These are phyloP conservation scores for Ammodytes dubius DNA, from an alignment of 2,113 vertebrate species.

Conservation along the genomic window DNA sequence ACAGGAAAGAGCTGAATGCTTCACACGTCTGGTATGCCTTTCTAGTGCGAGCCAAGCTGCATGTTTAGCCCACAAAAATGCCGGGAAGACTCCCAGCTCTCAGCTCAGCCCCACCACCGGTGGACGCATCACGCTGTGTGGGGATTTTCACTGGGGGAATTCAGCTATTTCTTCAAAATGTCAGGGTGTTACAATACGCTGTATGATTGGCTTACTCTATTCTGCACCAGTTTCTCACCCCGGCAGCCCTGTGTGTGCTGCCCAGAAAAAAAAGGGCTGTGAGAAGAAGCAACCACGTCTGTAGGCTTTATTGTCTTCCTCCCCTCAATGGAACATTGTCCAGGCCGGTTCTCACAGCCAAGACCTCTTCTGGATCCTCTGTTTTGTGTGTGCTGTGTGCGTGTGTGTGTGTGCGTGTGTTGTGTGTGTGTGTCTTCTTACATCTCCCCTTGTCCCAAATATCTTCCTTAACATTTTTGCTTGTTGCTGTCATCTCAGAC, in stretches of 20 bases:
- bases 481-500: slow-evolving; percentile 76
- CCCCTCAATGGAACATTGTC: slow-evolving; percentile 81
- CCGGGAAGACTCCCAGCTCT: slow-evolving; percentile 77
- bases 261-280: slow-evolving; percentile 51
- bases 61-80: slow-evolving; percentile 81
- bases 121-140: slow-evolving; percentile 63
- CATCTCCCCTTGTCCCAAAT: slow-evolving; percentile 53
- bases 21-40: slow-evolving; percentile 81
- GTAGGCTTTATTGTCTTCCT: slow-evolving; percentile 72
- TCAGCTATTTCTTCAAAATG: slow-evolving; percentile 72
- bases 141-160: slow-evolving; percentile 68
- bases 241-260: slow-evolving; percentile 33
- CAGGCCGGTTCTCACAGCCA: slow-evolving; percentile 65
- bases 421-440: slow-evolving; percentile 41
- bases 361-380: slow-evolving; percentile 38
- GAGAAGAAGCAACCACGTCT: slow-evolving; percentile 52
- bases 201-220: slow-evolving; percentile 38
- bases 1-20: slow-evolving; percentile 76
- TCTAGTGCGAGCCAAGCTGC: slow-evolving; percentile 78
- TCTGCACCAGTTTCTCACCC: slow-evolving; percentile 33
- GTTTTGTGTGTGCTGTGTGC: slow-evolving; percentile 28
- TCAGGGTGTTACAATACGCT: slow-evolving; percentile 47
- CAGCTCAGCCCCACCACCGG: slow-evolving; percentile 61
- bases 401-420: slow-evolving; percentile 50
- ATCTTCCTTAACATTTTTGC: slow-evolving; percentile 82